Percentiles rank a stretch among this genome's conserved stretches.
phyloP scores from a whole-genome alignment of 2,888 invertebrate genomes.

The Synergus itoensis region DNA sequence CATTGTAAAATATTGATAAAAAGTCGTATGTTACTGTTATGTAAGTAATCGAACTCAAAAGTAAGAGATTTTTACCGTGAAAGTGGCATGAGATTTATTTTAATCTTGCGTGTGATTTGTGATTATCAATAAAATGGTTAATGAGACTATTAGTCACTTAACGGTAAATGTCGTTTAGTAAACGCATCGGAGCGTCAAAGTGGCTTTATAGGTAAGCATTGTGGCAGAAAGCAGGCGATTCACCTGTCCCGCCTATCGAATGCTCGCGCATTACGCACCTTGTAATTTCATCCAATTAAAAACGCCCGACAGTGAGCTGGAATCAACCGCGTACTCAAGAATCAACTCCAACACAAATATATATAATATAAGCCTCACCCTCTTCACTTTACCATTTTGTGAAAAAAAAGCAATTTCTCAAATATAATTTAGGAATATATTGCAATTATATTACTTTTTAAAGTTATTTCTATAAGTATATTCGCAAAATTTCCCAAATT shows the following conservation, averaged over 20 bases:
- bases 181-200: constrained; percentile 47
- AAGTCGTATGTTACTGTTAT: no score
- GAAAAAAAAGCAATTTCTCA: no score
- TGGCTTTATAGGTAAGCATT: constrained; percentile 46
- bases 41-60: background rate
- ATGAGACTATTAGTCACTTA: constrained; percentile 54
- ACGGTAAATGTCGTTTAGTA: constrained; percentile 55
- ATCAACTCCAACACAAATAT: background rate
- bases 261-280: constrained; percentile 67
- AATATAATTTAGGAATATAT: no score
- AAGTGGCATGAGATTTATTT: background rate
- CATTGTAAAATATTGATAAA: no score
- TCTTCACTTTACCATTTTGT: no score
- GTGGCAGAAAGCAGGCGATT: constrained; percentile 49
- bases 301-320: constrained; percentile 55
- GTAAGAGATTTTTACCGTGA: background rate
- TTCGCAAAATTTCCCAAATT: no score
- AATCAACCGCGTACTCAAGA: constrained; percentile 15
- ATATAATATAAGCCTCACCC: background rate
- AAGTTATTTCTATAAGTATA: no score
- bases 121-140: constrained; percentile 41
- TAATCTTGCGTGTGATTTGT: background rate
- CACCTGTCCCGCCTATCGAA: constrained; percentile 55
- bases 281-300: constrained; percentile 69
- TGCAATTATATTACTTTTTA: no score